Base-by-base conservation (phyloP, 2,113 vertebrate species). In the Larimichthys crocea region DNA sequence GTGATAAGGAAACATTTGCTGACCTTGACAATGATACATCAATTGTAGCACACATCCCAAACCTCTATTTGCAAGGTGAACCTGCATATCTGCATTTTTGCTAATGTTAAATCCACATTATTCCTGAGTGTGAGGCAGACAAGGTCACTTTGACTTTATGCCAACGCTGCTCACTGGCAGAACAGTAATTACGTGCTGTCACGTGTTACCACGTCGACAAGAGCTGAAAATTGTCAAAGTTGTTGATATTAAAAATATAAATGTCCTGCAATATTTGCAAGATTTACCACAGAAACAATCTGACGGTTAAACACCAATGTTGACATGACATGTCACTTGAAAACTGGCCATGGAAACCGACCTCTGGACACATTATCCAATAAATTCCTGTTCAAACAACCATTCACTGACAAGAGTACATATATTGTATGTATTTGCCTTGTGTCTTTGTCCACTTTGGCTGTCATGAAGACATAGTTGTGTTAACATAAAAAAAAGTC, bases 61-160 rank as follows among this genome's bases (percentile, higher is more conserved):
- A 82, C 42, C 60, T 71, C 24, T 52, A 55, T 24, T 20, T 62
- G n/a, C 62, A 76, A 66, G 40, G n/a, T 74, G 15, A 48, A 64
- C 35, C n/a, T 57, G 9, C 22, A 44, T 59, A 20, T 60, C 4
- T 71, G 40, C 22, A 67, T 53, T 9, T 16, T 12, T 29, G 7
- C 16, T 55, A 5, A 52, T n/a, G 42, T 42, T 16, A 22, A 63
- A 44, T 42, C 35, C 26, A 17, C 22, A n/a, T 35, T 15, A 29
- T 65, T 35, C 40, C 76, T 15, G 35, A 80, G 64, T 7, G 3
- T 48, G 15, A 71, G 16, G 55, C 29, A 35, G 66, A 62, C 60
- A 55, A 56, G 78, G 73, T 80, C 72, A 74, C 57, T 60, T 15
- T 64, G 48, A 80, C 46, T 20, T 24, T 8, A 5, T n/a, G 5